These are phyloP conservation scores for Xestobium rufovillosum DNA, from an alignment of 2,888 invertebrate genomes.

Conservation along the genomic window DNA sequence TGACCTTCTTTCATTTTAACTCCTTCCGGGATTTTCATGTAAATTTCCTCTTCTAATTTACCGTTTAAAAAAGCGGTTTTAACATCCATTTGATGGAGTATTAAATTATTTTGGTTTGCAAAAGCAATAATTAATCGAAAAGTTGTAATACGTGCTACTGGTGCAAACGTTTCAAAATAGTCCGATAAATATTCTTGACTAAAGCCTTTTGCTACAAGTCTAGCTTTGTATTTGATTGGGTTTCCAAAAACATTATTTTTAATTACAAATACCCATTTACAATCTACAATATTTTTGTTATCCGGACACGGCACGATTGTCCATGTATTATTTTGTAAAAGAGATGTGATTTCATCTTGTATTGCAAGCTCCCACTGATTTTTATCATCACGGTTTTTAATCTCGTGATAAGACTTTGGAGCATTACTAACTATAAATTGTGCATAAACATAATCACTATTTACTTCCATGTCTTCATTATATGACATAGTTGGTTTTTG, in stretches of 20 bases:
- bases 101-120: slow-evolving; percentile 7
- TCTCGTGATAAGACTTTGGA: too few relatives aligned
- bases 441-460: too few relatives aligned
- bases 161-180: slow-evolving; percentile 14
- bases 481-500: too few relatives aligned
- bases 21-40: slow-evolving; percentile 13
- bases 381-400: slow-evolving; percentile 2
- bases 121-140: slow-evolving; percentile 11
- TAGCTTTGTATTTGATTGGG: slow-evolving; percentile 8
- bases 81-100: slow-evolving; percentile 14
- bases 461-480: too few relatives aligned
- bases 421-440: too few relatives aligned
- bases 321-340: slow-evolving; percentile 13
- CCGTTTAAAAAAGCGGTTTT: slow-evolving; percentile 16
- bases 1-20: background rate
- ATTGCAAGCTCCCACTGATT: slow-evolving; percentile 11
- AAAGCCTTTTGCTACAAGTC: slow-evolving; percentile 7
- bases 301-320: slow-evolving; percentile 7
- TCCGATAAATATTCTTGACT: slow-evolving; percentile 10
- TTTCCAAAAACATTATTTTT: slow-evolving; percentile 9
- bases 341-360: slow-evolving; percentile 11
- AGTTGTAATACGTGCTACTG: slow-evolving; percentile 12
- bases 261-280: slow-evolving; percentile 9
- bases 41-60: slow-evolving; percentile 9
- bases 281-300: slow-evolving; percentile 4